A percentile compares a stretch with the other conserved stretches of the same genome.
phyloP scores from a whole-genome alignment of 2,113 vertebrate species.

The Hippocampus zosterae region DNA sequence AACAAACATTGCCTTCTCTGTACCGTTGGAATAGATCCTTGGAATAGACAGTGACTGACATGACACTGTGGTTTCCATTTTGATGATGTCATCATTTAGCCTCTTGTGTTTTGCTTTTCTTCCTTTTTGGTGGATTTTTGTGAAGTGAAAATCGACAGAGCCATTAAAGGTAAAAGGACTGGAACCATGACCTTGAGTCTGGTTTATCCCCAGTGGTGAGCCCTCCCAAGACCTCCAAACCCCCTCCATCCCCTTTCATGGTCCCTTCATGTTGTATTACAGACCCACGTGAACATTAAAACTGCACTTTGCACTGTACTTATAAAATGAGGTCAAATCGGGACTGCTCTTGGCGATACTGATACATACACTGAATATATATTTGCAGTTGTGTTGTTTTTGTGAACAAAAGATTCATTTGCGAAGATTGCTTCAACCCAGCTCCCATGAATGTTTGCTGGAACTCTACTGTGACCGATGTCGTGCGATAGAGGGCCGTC shows the following conservation, averaged over 20 bases:
- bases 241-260: slow-evolving; percentile 4
- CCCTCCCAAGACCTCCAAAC: slow-evolving; percentile 39
- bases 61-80: not conserved
- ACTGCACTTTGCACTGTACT: slow-evolving; percentile 34
- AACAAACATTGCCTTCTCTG: not conserved
- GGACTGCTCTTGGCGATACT: not conserved
- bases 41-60: not conserved
- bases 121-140: slow-evolving; percentile 19
- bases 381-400: too few relatives aligned
- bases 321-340: not conserved
- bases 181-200: slow-evolving; percentile 27
- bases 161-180: slow-evolving; percentile 77
- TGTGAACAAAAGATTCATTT: too few relatives aligned
- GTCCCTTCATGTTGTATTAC: not conserved
- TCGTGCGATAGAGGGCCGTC: too few relatives aligned
- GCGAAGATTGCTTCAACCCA: too few relatives aligned
- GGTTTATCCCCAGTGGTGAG: slow-evolving; percentile 5
- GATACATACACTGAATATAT: too few relatives aligned
- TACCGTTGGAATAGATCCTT: not conserved
- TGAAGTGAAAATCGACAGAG: slow-evolving; percentile 82
- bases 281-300: slow-evolving; percentile 25
- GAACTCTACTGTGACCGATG: too few relatives aligned
- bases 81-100: not conserved
- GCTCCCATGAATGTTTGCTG: too few relatives aligned
- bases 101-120: slow-evolving; percentile 28